Percentiles rank a stretch among this genome's conserved stretches.
phyloP scores from a whole-genome alignment of 2,113 vertebrate genomes.

The Oryzias celebensis region DNA sequence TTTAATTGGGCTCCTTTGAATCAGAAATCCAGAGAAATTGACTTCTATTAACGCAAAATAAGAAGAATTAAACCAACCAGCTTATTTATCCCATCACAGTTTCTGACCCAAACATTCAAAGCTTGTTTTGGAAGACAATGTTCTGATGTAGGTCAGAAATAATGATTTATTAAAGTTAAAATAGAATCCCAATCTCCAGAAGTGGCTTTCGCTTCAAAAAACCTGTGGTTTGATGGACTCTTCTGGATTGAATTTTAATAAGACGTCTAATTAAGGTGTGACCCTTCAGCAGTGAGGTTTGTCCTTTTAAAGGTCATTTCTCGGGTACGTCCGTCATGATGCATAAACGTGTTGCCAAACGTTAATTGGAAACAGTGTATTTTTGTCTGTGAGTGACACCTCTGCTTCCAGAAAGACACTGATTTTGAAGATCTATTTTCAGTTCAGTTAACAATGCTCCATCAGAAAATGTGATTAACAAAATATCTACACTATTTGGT shows the following conservation, averaged over 20 bases:
- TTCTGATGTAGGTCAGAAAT: neutral
- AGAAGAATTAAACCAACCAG: neutral
- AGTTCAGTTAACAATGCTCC: no score
- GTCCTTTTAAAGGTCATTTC: slow-evolving; percentile 8
- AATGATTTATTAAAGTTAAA: neutral
- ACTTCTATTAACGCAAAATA: neutral
- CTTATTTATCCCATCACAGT: neutral
- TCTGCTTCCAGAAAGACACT: no score
- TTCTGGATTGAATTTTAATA: neutral
- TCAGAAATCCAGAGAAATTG: neutral
- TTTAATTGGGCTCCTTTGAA: no score
- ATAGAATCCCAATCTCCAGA: neutral
- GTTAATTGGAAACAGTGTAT: no score
- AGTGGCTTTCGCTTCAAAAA: neutral
- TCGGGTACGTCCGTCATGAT: neutral
- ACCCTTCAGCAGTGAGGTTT: neutral
- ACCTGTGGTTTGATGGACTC: neutral
- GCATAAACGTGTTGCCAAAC: neutral
- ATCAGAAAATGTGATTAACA: no score
- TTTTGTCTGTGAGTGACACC: no score
- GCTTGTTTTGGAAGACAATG: neutral
- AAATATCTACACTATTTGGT: no score
- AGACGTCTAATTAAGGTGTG: neutral
- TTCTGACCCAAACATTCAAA: neutral
- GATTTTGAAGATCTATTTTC: no score